Base-by-base conservation (phyloP, 2,797 vertebrate genomes). In the Hydrophis major region DNA sequence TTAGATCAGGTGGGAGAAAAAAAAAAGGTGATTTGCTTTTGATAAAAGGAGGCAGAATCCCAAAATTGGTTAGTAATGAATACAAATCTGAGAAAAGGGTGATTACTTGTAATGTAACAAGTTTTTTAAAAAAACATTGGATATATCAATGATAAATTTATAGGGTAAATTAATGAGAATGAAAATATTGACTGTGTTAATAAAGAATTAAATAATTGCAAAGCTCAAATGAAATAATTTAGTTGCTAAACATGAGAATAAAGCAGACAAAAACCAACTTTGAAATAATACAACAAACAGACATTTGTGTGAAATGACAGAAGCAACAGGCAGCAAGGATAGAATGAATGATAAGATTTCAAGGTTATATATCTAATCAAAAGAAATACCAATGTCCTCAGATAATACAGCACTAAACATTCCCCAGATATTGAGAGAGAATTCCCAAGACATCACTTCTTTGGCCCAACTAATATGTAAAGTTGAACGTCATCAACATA, bases 271-370 rank as follows among this genome's bases (percentile, higher is more conserved):
- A 87, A 88, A n/a, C 56, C 86, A 74, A 22, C 42, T 88, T 60
- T 56, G 18, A 69, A 89, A 66, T 50, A 55, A 91, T 78, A n/a
- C 59, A 88, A 61, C 89, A 91, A 91, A 47, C 27, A 91, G 56
- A 69, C 55, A 10, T 57, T 90, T 93, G 55, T 37, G 27, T 32
- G 22, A 37, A 22, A 53, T 90, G 88, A 74, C 37, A 74, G 87
- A 87, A 90, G 89, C 22, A 6, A 4, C 16, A 25, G 28, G 2
- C 7, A 42, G 20, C n/a, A 63, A 28, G 78, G 66, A 78, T 57
- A 91, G 88, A 91, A 91, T 63, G 20, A 89, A 63, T 89, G 57
- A 91, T 91, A 91, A 89, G 53, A 57, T 89, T 88, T 83, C 83
- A 88, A 91, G 47, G 28, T n/a, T 4, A 56, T 89, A 47, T 50